Base-by-base conservation (phyloP, 2,113 vertebrate genomes). In the Varanus komodoensis region DNA sequence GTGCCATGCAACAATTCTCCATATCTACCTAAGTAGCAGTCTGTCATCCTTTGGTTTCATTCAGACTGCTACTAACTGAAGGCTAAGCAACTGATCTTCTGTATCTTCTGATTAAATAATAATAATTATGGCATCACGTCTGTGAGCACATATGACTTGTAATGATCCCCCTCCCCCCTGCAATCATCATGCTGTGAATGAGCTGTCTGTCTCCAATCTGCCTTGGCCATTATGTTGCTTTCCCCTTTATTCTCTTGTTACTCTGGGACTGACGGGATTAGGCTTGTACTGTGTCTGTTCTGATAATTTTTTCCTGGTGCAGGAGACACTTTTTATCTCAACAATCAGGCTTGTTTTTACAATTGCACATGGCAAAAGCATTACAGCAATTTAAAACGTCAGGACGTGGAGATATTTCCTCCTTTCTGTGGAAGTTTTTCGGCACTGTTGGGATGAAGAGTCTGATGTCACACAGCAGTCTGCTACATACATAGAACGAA, bases 321-420 rank as follows among this genome's bases (percentile, higher is more conserved):
- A 44, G 91, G 84, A 71, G 50, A 84, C 78, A 73, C 90, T 68
- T 32, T 0, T 86, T 34, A n/a, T 84, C 54, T 80, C 87, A 74
- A 3, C 5, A 67, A 90, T 89, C 85, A 89, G 69, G 71, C 87
- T 71, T 87, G 52, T 52, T 68, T 71, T 87, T 82, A 82, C 89
- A 75, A 78, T 81, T 84, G 67, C 14, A 52, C 0, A 0, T 83
- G 3, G 8, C 71, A 50, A 82, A 44, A 84, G 88, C 68, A 3
- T 84, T n/a, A 27, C 34, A 19, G 79, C 23, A 74, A 17, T 12
- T 87, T 52, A n/a, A 88, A 68, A 52, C 4, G 3, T 67, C 32
- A 89, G 79, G 32, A 0, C 0, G 21, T 84, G 44, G 17, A 52
- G n/a, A 32, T n/a, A 82, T 38, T 82, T 82, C 80, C 3, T 50